Conservation (phyloP, 2,797 vertebrate species). For the Melanotaenia pygmaea region DNA sequence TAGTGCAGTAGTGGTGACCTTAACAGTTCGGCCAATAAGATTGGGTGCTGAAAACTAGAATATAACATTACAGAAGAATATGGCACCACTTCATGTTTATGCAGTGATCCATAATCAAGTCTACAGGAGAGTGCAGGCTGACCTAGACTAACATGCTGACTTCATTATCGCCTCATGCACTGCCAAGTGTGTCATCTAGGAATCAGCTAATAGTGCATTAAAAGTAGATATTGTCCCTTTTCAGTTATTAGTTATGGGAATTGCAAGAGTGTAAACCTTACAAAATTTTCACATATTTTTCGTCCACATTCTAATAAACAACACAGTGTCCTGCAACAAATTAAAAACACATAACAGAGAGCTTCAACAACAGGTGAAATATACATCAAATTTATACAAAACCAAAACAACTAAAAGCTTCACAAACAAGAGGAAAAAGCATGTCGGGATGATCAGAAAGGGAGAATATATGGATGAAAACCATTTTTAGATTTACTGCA, state of each 20-base stretch:
- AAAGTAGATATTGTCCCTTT: constrained; percentile 71
- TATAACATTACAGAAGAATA: constrained; percentile 61
- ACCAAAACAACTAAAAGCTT: constrained; percentile 64
- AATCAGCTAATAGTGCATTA: constrained; percentile 78
- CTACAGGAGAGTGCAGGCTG: constrained; percentile 65
- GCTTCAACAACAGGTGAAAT: constrained; percentile 60
- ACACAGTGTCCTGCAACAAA: constrained; percentile 77
- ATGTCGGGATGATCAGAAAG: constrained; percentile 21
- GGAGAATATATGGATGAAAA: constrained; percentile 31
- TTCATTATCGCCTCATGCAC: constrained; percentile 78
- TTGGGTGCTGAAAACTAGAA: constrained; percentile 52
- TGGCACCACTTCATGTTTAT: constrained; percentile 49
- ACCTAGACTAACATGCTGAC: constrained; percentile 80
- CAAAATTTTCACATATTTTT: constrained; percentile 68
- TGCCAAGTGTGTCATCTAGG: constrained; percentile 67
- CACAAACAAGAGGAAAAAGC: constrained; percentile 52
- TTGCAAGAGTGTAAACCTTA: constrained; percentile 63
- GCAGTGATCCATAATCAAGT: constrained; percentile 65
- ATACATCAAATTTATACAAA: constrained; percentile 65
- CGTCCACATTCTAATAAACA: constrained; percentile 73
- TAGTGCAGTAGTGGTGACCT: constrained; percentile 61
- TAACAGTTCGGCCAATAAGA: constrained; percentile 36
- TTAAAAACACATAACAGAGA: constrained; percentile 66
- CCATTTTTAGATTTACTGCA: constrained; percentile 26
- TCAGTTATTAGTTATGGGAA: constrained; percentile 36